These are phyloP conservation scores for Cryptoprocta ferox DNA, from an alignment of 2,797 vertebrate species.

Conservation along the genomic window DNA sequence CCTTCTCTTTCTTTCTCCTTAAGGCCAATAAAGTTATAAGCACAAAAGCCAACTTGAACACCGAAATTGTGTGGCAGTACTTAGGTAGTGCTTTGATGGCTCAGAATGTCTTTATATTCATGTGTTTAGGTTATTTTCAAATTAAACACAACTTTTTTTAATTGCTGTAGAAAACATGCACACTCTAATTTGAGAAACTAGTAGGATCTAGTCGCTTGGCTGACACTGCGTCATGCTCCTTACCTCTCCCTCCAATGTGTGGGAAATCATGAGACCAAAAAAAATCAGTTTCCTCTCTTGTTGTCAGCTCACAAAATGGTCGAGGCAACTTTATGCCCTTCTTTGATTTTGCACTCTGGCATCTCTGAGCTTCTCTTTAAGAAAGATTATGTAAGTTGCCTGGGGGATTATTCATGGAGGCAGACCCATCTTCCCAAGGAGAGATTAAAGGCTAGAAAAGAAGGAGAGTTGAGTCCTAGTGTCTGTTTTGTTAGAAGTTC, in stretches of 20 bases:
- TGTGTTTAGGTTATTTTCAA: background rate
- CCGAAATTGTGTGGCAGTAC: background rate
- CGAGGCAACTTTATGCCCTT: background rate
- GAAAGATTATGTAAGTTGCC: background rate
- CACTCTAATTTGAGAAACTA: background rate
- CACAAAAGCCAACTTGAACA: background rate
- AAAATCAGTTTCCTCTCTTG: background rate
- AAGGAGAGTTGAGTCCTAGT: background rate
- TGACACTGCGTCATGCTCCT: background rate
- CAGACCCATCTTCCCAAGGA: background rate
- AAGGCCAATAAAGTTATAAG: background rate
- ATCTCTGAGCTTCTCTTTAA: background rate
- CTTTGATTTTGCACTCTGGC: background rate
- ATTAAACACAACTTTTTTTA: background rate
- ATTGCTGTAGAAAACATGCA: background rate
- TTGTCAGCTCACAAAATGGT: background rate
- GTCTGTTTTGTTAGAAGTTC: background rate
- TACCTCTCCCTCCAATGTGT: background rate
- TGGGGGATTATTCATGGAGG: background rate
- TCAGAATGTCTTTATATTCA: background rate
- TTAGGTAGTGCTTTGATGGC: background rate
- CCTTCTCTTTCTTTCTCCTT: constrained; percentile 45
- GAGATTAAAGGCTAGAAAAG: background rate
- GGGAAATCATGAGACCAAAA: background rate
- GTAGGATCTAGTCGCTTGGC: background rate